phyloP scores from a whole-genome alignment of 2,797 vertebrate species.

The Premnoplex brunnescens region DNA sequence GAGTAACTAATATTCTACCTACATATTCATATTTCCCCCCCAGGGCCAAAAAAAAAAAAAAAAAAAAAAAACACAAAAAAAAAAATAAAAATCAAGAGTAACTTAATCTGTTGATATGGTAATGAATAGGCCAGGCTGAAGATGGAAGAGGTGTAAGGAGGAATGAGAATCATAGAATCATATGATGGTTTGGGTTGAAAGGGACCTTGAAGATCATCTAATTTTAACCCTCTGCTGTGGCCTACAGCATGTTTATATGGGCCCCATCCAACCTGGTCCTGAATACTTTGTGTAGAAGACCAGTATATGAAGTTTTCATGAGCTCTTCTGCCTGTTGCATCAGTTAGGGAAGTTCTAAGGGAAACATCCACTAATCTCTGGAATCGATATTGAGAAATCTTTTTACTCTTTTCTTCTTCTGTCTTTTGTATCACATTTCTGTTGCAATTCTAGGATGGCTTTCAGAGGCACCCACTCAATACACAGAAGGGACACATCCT shows the following conservation, averaged over 20 bases:
- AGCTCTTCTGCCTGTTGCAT: neutral
- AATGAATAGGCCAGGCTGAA: neutral
- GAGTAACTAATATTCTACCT: neutral
- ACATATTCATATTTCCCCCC: neutral
- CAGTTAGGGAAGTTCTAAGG: neutral
- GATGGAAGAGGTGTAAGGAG: neutral
- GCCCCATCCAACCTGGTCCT: neutral
- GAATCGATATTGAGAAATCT: neutral
- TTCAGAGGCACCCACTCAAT: neutral
- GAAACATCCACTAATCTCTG: neutral
- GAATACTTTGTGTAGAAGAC: neutral
- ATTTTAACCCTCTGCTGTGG: neutral
- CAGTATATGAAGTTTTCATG: rapidly evolving
- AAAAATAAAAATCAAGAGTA: neutral
- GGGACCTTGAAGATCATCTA: neutral
- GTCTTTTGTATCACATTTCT: neutral
- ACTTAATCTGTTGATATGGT: neutral
- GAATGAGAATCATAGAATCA: neutral
- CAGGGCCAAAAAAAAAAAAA: neutral
- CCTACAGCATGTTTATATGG: neutral
- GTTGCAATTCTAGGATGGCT: neutral
- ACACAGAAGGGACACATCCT: neutral
- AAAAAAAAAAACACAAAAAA: rapidly evolving
- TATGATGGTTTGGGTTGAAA: neutral
- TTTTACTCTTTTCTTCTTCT: neutral